These are phyloP conservation scores for Himalopsyche japonica DNA, from an alignment of 2,888 invertebrate species.

Conservation along the genomic window DNA sequence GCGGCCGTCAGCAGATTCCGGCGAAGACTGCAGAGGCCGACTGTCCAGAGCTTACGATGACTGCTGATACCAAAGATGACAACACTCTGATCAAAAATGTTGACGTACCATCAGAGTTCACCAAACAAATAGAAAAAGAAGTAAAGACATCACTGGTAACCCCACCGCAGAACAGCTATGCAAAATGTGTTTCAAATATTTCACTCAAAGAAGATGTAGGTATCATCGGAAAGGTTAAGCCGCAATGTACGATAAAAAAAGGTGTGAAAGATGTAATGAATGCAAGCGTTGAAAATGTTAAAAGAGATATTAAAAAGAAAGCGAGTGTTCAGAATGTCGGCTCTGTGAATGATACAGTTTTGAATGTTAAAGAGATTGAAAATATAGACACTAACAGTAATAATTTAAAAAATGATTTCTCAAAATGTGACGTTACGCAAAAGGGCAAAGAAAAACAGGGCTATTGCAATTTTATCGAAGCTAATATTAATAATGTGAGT, in stretches of 20 bases:
- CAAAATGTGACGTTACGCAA: neutral
- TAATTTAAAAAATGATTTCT: neutral
- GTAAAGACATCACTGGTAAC: neutral
- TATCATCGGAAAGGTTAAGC: neutral
- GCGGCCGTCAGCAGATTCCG: neutral
- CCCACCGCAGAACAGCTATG: neutral
- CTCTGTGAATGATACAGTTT: neutral
- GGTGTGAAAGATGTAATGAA: neutral
- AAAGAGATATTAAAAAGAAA: neutral
- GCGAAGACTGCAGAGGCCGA: neutral
- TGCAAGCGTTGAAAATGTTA: neutral
- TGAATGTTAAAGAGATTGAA: neutral
- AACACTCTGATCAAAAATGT: neutral
- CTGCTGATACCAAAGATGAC: neutral
- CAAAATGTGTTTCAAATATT: neutral
- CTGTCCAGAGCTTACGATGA: neutral
- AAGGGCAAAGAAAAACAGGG: neutral
- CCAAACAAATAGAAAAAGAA: neutral
- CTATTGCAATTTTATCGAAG: neutral
- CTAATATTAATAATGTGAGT: neutral
- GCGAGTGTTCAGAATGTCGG: neutral
- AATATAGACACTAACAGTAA: neutral
- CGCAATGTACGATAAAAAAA: neutral
- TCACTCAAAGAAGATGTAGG: neutral
- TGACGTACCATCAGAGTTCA: neutral